A percentile compares a stretch with the other conserved stretches of the same genome.
Conservation (phyloP, 2,888 invertebrate species). For the Cerastis rubricosa region DNA sequence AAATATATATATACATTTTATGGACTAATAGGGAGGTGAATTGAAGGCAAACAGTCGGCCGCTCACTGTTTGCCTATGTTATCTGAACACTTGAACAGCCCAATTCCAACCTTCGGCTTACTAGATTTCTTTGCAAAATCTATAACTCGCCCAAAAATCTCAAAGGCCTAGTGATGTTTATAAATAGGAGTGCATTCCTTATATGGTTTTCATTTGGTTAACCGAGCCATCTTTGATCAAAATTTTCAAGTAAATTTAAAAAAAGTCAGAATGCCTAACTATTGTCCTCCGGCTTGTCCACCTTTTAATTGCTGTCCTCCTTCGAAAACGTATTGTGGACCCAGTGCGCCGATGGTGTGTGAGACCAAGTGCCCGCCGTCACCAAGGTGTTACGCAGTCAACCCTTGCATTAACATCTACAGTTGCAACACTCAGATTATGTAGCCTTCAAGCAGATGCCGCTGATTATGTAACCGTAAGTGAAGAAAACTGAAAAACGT, state of each 20-base stretch:
- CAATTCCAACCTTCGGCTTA: constrained; percentile 8
- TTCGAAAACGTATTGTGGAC: constrained; percentile 51
- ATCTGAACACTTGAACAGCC: not conserved
- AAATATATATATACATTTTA: no score
- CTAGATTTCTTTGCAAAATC: constrained; percentile 64
- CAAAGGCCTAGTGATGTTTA: constrained; percentile 63
- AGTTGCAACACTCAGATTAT: constrained; percentile 87
- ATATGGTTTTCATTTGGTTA: constrained; percentile 61
- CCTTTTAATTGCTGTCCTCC: constrained; percentile 36
- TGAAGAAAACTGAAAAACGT: constrained; percentile 44
- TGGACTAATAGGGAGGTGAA: not conserved
- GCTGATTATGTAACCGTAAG: constrained; percentile 80
- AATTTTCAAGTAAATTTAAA: constrained; percentile 58
- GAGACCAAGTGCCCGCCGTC: constrained; percentile 71
- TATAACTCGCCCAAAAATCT: constrained; percentile 58
- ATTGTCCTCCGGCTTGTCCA: constrained; percentile 20
- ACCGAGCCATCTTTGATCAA: constrained; percentile 23
- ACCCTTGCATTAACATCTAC: constrained; percentile 87
- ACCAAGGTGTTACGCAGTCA: constrained; percentile 76
- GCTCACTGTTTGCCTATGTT: not conserved
- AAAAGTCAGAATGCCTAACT: constrained; percentile 64
- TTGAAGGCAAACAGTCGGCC: not conserved
- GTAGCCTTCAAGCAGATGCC: constrained; percentile 71
- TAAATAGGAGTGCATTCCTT: constrained; percentile 68
- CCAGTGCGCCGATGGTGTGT: constrained; percentile 69